Conservation (phyloP, 2,113 vertebrate genomes). For the Brachirus orientalis region DNA sequence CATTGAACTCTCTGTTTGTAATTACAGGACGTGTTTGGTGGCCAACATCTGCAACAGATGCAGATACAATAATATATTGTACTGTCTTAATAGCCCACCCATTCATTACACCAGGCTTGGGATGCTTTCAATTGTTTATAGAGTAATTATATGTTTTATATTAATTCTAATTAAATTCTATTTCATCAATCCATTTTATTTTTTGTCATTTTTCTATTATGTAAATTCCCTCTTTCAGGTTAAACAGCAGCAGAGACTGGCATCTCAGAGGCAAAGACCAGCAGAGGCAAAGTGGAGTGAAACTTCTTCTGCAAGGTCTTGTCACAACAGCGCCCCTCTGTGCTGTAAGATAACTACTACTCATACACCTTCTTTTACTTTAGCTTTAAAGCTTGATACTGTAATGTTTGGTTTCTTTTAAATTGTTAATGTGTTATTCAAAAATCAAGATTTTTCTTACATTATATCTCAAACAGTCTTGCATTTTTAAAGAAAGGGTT, state of each 20-base stretch:
- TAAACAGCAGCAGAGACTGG: slow-evolving; percentile 1
- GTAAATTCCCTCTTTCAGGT: background rate
- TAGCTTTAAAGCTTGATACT: background rate
- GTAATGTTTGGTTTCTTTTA: background rate
- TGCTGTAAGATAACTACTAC: slow-evolving; percentile 28
- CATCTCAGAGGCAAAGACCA: background rate
- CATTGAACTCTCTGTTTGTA: background rate
- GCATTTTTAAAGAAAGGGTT: background rate
- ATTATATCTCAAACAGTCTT: background rate
- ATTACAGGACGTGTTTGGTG: background rate
- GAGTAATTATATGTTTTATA: background rate
- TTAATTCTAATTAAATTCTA: background rate
- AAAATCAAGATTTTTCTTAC: background rate
- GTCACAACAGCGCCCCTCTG: slow-evolving; percentile 69
- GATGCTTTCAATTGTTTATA: no score
- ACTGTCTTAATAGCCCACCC: background rate
- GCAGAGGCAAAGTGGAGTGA: background rate
- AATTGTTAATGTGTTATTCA: background rate
- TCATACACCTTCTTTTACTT: background rate
- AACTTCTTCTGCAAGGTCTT: background rate
- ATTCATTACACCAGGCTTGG: background rate
- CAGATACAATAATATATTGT: background rate
- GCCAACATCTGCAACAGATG: background rate
- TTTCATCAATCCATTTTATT: background rate
- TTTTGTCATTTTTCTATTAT: background rate